Percentiles rank a stretch among this genome's conserved stretches.
Conservation (phyloP, 2,888 invertebrate genomes). For the Spilarctia lutea region DNA sequence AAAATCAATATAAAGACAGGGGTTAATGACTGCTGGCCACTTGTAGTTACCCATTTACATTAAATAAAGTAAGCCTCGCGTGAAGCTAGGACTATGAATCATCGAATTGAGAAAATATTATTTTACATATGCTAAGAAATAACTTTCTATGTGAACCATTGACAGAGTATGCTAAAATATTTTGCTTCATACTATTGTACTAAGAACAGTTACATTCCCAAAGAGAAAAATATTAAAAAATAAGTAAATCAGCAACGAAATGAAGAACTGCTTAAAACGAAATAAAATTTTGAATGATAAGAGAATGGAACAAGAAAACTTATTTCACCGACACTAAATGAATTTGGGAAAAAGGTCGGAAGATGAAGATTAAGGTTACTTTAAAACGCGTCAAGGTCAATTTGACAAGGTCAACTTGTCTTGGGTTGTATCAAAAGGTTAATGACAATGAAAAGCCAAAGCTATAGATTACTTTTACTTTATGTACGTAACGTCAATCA, state of each 20-base stretch:
- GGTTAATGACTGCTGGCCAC: conserved; percentile 64
- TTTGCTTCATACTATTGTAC: background rate
- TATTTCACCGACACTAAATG: too few species aligned
- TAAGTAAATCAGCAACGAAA: too few species aligned
- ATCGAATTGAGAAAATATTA: background rate
- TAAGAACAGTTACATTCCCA: background rate
- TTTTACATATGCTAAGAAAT: background rate
- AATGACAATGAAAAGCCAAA: background rate
- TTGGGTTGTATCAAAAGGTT: background rate
- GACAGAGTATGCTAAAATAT: background rate
- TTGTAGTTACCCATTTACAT: conserved; percentile 50
- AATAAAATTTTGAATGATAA: too few species aligned
- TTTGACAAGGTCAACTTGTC: background rate
- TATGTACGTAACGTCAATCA: too few species aligned
- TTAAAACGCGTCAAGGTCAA: too few species aligned
- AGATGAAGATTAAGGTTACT: too few species aligned
- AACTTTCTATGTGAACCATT: background rate
- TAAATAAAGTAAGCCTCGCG: conserved; percentile 26
- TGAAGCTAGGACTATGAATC: background rate
- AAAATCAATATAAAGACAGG: conserved; percentile 69
- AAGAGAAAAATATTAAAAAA: background rate
- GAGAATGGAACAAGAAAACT: too few species aligned
- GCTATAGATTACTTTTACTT: background rate
- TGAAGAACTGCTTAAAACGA: too few species aligned
- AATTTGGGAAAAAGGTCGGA: too few species aligned